Evolutionary conservation across 2,113 vertebrate genomes (phyloP).

Genomic region (Ameiurus melas): DNA sequence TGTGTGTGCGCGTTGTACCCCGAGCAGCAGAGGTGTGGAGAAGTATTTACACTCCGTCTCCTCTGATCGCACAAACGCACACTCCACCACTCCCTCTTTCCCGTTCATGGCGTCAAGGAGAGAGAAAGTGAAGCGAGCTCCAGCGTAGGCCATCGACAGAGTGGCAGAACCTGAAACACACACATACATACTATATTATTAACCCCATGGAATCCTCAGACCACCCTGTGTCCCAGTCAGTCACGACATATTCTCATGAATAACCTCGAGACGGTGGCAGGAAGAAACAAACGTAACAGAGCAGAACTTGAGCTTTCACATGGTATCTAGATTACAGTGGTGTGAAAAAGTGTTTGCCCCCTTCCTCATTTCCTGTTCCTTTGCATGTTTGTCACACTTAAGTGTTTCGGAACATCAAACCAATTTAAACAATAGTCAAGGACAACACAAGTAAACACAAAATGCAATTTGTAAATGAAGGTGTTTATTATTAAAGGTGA

Average conservation of each 20-base stretch:
- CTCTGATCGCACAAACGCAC: conserved; percentile 86
- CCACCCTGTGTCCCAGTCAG: not conserved
- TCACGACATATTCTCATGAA: not conserved
- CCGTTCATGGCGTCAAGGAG: conserved; percentile 93
- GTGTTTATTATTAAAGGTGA: too few relatives aligned
- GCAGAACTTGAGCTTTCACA: too few relatives aligned
- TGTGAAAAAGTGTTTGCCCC: too few relatives aligned
- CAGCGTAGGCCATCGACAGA: conserved; percentile 95
- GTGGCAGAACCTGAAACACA: conserved; percentile 86
- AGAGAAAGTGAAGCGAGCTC: conserved; percentile 93
- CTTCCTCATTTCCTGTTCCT: too few relatives aligned
- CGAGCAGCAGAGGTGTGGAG: conserved; percentile 92
- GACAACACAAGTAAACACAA: too few relatives aligned
- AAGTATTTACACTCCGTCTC: conserved; percentile 93
- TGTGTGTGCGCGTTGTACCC: conserved; percentile 65
- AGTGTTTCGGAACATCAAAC: too few relatives aligned
- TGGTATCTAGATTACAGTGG: not conserved
- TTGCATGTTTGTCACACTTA: too few relatives aligned
- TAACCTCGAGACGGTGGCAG: not conserved
- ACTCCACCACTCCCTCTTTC: conserved; percentile 93
- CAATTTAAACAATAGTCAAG: too few relatives aligned
- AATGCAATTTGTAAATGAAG: too few relatives aligned
- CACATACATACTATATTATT: not conserved
- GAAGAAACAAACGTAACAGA: not conserved
- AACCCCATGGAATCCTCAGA: not conserved